Evolutionary conservation across 2,888 invertebrate genomes (phyloP), one percentile per base, ranked within the genome.

Genomic region (Dryomyza anilis): DNA sequence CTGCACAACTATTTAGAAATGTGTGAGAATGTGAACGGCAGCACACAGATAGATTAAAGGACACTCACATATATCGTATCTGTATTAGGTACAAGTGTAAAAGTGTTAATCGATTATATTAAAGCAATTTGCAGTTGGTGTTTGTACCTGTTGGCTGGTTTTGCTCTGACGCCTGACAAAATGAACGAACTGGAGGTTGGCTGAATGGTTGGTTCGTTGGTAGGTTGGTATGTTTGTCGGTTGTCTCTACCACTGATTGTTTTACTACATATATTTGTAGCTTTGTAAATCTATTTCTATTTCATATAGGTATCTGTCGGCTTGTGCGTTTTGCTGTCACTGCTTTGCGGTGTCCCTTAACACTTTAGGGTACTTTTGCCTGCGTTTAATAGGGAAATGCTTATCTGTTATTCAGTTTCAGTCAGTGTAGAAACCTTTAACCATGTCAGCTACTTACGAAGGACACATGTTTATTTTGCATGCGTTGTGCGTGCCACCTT

Each of bases 51-150:
- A 3, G 50, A 2, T 14, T 25, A 14, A 50, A 10, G 29, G 43
- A 23, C 23, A 48, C 59, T 30, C 23, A n/a, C 33, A 48, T 23
- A 46, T 19, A 30, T 39, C 39, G 39, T 39, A 7, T 7, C 39
- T 8, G 39, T 39, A 10, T 8, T 30, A 33, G 46, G 6, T 19
- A 10, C 6, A 36, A 23, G 14, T 30, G 33, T 25, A 8, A 33
- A 53, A 29, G 53, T 61, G 61, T 61, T 43, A 61, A 61, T 61
- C 61, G 53, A 52, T 61, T 43, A 19, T 23, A 48, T 60, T 60
- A 33, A 36, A 48, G 5, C 23, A 21, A 43, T 43, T n/a, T 58
- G 45, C 16, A 16, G 30, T 5, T 58, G 58, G 19, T 19, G 46
- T 43, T 7, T 14, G 12, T 25, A 12, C 39, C 43, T 56, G 25